Conservation (phyloP, 2,797 vertebrate species). For the Aplochiton taeniatus region DNA sequence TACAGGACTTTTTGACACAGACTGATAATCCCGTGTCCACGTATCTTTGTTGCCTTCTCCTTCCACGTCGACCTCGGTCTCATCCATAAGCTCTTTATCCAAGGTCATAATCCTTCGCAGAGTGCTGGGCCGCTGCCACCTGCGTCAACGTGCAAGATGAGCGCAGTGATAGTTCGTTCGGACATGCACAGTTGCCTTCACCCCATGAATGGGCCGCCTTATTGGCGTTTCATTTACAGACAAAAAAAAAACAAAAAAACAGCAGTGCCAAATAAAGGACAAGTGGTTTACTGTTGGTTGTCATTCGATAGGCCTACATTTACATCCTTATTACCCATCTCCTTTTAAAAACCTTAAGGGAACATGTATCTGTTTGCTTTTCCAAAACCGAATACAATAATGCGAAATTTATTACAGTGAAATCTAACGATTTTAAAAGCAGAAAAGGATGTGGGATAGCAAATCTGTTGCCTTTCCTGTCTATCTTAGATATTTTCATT, state of each 20-base stretch:
- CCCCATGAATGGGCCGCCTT: constrained; percentile 12
- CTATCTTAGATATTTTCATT: no score
- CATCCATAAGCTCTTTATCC: constrained; percentile 58
- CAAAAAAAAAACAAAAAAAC: constrained; percentile 29
- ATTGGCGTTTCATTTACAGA: constrained; percentile 58
- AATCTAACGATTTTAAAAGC: no score
- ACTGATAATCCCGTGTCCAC: constrained; percentile 2
- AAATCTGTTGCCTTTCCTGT: no score
- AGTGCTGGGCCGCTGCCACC: constrained; percentile 31
- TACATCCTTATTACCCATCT: not conserved
- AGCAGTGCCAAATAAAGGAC: constrained; percentile 26
- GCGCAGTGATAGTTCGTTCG: constrained; percentile 32
- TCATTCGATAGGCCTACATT: not conserved
- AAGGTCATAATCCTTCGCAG: constrained; percentile 64
- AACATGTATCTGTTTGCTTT: no score
- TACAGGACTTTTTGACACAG: constrained; percentile 2
- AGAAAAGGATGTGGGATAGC: no score
- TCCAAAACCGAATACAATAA: no score
- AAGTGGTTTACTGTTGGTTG: no score
- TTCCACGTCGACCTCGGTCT: constrained; percentile 58
- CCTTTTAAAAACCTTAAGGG: no score
- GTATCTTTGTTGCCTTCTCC: constrained; percentile 30
- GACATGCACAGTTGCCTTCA: constrained; percentile 20
- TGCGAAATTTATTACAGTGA: no score
- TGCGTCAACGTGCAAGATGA: constrained; percentile 41